Evolutionary conservation across 2,888 invertebrate species (phyloP).

Genomic region (Phrixothrix hirtus): DNA sequence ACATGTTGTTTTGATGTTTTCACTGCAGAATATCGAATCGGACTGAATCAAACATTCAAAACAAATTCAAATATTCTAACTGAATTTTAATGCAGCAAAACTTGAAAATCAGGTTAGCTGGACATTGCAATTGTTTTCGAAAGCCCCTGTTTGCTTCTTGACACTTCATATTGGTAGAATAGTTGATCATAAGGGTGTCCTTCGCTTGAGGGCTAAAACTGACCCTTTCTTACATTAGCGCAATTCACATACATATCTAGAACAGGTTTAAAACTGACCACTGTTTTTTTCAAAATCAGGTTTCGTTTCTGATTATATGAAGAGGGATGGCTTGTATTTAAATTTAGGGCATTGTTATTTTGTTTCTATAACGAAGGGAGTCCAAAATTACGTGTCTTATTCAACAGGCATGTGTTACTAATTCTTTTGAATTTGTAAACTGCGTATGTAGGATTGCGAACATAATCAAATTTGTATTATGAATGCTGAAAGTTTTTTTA

Average conservation of each 20-base stretch:
- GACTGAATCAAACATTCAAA: conserved; percentile 46
- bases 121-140: conserved; percentile 48
- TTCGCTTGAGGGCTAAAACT: conserved; percentile 30
- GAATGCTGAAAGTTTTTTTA: too few species aligned
- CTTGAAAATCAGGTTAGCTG: conserved; percentile 54
- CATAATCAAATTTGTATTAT: too few species aligned
- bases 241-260: conserved; percentile 40
- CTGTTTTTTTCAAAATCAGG: conserved; percentile 20
- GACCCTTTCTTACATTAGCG: conserved; percentile 38
- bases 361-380: not conserved
- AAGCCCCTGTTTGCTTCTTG: conserved; percentile 40
- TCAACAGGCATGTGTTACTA: conserved; percentile 1
- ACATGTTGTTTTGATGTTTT: conserved; percentile 40
- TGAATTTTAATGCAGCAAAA: conserved; percentile 42
- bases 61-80: conserved; percentile 40
- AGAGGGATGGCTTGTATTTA: conserved; percentile 22
- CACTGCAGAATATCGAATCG: conserved; percentile 47
- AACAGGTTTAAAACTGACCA: conserved; percentile 46
- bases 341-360: conserved; percentile 21
- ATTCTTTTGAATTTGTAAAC: too few species aligned
- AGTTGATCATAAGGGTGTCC: conserved; percentile 22
- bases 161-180: conserved; percentile 20
- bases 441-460: too few species aligned
- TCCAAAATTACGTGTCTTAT: not conserved
- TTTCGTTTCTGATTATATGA: conserved; percentile 11